These are phyloP conservation scores for Acanthurus tractus DNA, from an alignment of 2,797 vertebrate species.

Conservation along the genomic window DNA sequence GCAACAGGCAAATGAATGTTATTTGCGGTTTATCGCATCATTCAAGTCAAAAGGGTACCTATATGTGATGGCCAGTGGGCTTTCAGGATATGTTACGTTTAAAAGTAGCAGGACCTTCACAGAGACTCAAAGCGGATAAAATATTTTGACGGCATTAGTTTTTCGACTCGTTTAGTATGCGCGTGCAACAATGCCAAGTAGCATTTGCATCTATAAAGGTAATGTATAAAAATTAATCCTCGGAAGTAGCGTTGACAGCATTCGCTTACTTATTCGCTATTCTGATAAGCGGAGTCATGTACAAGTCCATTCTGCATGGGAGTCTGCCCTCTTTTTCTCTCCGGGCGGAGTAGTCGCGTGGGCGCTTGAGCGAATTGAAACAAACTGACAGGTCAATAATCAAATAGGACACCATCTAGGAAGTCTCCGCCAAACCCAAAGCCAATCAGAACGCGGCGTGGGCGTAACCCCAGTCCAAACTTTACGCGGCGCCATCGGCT, in stretches of 20 bases:
- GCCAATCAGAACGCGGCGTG: conserved; percentile 84
- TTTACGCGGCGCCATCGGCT: conserved; percentile 99
- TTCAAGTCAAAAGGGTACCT: conserved; percentile 25
- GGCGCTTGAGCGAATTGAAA: conserved; percentile 85
- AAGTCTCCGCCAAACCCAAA: conserved; percentile 14
- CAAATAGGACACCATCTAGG: conserved; percentile 60
- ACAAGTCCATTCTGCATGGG: conserved; percentile 80
- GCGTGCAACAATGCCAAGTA: not conserved
- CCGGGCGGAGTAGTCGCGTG: conserved; percentile 85
- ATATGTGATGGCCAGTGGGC: conserved; percentile 2
- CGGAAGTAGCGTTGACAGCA: not conserved
- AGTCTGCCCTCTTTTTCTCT: conserved; percentile 87
- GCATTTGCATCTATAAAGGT: not conserved
- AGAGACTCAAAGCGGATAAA: not conserved
- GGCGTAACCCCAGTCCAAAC: conserved; percentile 94
- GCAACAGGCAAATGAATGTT: conserved; percentile 82
- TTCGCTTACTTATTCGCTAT: conserved; percentile 41
- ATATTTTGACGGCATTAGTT: conserved; percentile 12
- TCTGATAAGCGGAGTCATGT: conserved; percentile 47
- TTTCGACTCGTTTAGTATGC: not conserved
- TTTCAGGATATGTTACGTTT: conserved; percentile 13
- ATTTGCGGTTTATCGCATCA: conserved; percentile 47
- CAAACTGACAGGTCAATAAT: conserved; percentile 62
- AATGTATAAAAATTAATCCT: conserved; percentile 1
- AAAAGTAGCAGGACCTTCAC: conserved; percentile 33